phyloP scores from a whole-genome alignment of 2,797 vertebrate species.

The Liparis tanakae region DNA sequence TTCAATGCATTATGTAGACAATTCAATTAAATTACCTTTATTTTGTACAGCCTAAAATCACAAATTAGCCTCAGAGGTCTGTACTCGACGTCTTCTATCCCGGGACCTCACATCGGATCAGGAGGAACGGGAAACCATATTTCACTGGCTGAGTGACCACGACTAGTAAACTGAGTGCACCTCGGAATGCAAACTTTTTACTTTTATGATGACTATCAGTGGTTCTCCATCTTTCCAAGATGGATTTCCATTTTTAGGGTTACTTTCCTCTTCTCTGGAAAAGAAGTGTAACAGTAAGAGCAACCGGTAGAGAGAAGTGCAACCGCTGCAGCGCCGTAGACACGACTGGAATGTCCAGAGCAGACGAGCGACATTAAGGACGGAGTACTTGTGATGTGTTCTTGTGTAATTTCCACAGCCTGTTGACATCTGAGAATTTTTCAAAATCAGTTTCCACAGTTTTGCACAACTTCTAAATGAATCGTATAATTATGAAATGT shows the following conservation, averaged over 20 bases:
- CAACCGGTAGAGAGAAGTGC: background rate
- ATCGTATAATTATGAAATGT: constrained; percentile 54
- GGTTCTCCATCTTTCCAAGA: background rate
- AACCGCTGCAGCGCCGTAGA: background rate
- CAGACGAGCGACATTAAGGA: background rate
- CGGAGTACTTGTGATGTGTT: background rate
- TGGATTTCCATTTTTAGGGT: background rate
- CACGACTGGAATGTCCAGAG: background rate
- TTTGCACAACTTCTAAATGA: constrained; percentile 22
- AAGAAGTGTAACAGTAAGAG: background rate
- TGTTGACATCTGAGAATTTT: constrained; percentile 23
- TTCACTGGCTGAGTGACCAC: background rate
- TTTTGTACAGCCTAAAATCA: too few species aligned
- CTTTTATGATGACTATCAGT: background rate
- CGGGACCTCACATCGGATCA: too few species aligned
- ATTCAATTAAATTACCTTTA: too few species aligned
- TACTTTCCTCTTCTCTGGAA: background rate
- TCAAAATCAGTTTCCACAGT: constrained; percentile 20
- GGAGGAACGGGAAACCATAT: constrained; percentile 1
- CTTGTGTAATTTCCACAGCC: background rate
- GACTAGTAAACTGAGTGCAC: background rate
- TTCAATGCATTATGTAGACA: background rate
- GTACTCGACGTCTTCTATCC: too few species aligned
- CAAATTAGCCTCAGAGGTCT: too few species aligned
- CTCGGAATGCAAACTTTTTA: background rate